Conservation (phyloP, 2,113 vertebrate genomes). For the Zapornia atra region DNA sequence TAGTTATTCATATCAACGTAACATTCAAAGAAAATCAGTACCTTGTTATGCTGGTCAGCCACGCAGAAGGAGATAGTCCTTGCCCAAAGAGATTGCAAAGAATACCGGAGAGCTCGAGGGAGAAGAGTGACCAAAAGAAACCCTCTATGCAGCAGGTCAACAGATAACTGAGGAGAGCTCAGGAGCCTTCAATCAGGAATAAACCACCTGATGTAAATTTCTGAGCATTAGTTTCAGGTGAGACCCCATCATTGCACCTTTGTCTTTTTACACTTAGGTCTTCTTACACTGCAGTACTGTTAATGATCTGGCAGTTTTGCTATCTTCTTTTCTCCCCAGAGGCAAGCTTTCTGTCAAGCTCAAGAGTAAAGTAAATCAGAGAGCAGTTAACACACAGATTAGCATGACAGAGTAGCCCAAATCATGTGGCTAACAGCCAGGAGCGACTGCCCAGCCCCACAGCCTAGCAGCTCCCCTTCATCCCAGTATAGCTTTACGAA, state of each 20-base stretch:
- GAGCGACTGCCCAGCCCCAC: background rate
- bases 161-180: background rate
- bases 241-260: background rate
- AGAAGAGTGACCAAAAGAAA: background rate
- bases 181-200: background rate
- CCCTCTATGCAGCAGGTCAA: background rate
- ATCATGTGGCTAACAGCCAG: background rate
- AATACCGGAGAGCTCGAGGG: background rate
- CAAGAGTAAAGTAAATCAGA: background rate
- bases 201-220: background rate
- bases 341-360: background rate
- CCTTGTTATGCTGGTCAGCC: background rate
- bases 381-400: background rate
- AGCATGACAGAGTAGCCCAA: background rate
- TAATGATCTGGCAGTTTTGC: background rate
- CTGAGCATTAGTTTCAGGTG: background rate
- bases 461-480: background rate
- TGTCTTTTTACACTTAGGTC: background rate
- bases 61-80: background rate
- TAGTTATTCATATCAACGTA: background rate
- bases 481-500: background rate
- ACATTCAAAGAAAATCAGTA: background rate
- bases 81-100: background rate
- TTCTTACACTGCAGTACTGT: background rate
- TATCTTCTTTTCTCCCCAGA: background rate